Percentiles rank a stretch among this genome's conserved stretches.
Conservation (phyloP, 2,797 vertebrate species). For the Siniperca scherzeri region DNA sequence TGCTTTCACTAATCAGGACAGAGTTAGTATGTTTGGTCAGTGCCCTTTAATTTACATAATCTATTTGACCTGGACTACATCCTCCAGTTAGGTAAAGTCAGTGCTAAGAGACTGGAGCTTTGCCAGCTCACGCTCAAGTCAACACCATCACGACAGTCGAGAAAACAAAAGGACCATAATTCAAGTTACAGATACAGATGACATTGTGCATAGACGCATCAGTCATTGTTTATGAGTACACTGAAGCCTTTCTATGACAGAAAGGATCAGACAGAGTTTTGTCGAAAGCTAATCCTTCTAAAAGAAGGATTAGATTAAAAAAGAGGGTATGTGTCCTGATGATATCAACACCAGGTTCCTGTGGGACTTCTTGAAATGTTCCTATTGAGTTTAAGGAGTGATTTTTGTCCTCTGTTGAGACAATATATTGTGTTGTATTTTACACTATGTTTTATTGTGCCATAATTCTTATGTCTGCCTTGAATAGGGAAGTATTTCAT, state of each 20-base stretch:
- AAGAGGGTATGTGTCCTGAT: too few relatives aligned
- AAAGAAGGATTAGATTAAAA: background rate
- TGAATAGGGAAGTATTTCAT: background rate
- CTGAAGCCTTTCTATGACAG: background rate
- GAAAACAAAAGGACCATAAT: background rate
- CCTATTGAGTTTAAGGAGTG: background rate
- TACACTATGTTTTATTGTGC: background rate
- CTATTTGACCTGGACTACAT: background rate
- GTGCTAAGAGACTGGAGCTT: background rate
- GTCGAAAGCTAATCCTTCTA: background rate
- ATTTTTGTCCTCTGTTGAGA: background rate
- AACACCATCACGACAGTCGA: background rate
- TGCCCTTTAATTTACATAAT: background rate
- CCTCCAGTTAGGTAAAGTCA: background rate
- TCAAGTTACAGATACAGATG: background rate
- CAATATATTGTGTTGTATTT: background rate
- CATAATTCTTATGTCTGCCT: background rate
- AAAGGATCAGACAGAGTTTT: background rate
- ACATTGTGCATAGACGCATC: too few relatives aligned
- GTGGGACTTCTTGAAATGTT: background rate
- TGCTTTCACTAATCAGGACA: background rate
- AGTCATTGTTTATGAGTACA: too few relatives aligned
- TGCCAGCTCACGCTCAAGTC: background rate
- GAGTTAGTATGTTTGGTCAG: background rate
- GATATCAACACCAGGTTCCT: background rate